Base-by-base conservation (phyloP, 2,113 vertebrate genomes). In the Lophotis ruficrista region DNA sequence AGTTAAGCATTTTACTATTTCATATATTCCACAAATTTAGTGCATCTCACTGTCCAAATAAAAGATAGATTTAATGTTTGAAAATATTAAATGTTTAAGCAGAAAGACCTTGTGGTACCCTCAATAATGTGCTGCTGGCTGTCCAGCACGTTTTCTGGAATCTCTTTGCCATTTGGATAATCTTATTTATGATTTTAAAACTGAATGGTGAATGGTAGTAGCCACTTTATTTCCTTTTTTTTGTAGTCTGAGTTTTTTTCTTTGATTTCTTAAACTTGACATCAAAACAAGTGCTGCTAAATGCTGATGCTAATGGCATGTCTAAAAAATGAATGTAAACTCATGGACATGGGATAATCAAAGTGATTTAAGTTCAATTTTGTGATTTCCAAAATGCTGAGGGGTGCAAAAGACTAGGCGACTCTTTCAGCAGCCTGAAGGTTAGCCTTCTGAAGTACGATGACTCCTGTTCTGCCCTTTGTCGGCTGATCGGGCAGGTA, bases 11-110 rank as follows among this genome's bases (percentile, higher is more conserved):
- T 95, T 93, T 87, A 93, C 84, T 96, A 41, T 31, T 45, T 85
- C 25, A 51, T 75, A 20, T 96, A 38, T 81, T 96, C 94, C 73
- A 94, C 80, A 90, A 88, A 84, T 95, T 35, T 79, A 53, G 24
- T 69, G 9, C 51, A 64, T 33, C 62, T 83, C 71, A 43, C 9
- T 51, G 19, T 91, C 64, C 57, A 91, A 64, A 91, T 87, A 62
- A 68, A 84, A 95, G 66, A 94, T 48, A 47, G 57, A 65, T 90
- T 64, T 54, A 69, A 73, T 64, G 33, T 91, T 86, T 70, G 43
- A 77, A 97, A 88, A 86, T 56, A 53, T 24, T 16, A n/a, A 83
- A 58, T 33, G 13, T 65, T 77, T 31, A 72, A n/a, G 47, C 22
- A 65, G 53, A 57, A 79, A 24, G 7, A 38, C 60, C 28, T 87